phyloP scores from a whole-genome alignment of 1,140 invertebrate genomes.

The Helicoverpa zea region DNA sequence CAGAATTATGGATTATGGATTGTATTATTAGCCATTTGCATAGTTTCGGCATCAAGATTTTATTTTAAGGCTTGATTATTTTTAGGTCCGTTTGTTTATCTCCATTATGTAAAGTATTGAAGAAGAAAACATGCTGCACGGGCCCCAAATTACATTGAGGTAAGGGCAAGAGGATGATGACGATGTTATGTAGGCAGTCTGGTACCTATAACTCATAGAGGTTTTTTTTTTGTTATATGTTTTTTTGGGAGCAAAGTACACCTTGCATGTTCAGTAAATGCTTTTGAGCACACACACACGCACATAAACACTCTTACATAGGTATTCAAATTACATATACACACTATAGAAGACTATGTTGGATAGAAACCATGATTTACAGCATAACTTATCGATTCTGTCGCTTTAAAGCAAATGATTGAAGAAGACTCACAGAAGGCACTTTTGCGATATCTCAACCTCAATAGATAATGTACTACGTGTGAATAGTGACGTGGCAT shows the following conservation, averaged over 20 bases:
- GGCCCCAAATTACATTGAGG: background rate
- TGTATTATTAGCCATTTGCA: too few relatives aligned
- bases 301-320: background rate
- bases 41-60: too few relatives aligned
- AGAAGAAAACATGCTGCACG: too few relatives aligned
- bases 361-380: conserved; percentile 32
- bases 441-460: conserved; percentile 19
- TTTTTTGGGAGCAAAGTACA: background rate
- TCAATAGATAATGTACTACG: conserved; percentile 24
- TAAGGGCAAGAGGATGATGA: background rate
- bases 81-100: too few relatives aligned
- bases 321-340: background rate
- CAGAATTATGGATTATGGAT: background rate
- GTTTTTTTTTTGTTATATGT: too few relatives aligned
- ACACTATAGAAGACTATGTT: background rate
- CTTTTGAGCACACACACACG: too few relatives aligned
- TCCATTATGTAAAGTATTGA: too few relatives aligned
- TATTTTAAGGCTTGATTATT: too few relatives aligned
- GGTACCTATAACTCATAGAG: too few relatives aligned
- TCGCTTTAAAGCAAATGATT: conserved; percentile 36
- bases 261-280: too few relatives aligned
- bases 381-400: conserved; percentile 24
- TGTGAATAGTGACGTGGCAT: background rate
- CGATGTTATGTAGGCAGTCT: background rate
- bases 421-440: conserved; percentile 21